Evolutionary conservation across 2,113 vertebrate genomes (phyloP).

Genomic region (Actinemys pallida): DNA sequence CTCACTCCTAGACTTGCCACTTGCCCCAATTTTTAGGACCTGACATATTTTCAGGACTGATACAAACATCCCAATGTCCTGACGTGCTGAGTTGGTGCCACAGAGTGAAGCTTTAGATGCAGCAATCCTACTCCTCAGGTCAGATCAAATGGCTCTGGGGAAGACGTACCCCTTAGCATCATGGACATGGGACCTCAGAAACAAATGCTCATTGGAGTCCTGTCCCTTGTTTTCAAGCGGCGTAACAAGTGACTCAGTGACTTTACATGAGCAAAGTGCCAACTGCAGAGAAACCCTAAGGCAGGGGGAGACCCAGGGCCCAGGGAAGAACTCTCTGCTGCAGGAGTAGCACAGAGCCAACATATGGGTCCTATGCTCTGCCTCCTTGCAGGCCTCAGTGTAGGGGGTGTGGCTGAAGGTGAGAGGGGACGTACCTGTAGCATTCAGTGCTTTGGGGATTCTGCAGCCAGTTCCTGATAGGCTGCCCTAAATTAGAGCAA

Average conservation of each 20-base stretch:
- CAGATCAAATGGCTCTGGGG: neutral
- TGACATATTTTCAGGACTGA: neutral
- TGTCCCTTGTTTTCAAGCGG: neutral
- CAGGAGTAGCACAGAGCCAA: neutral
- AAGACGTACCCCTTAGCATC: neutral
- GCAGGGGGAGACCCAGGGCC: neutral
- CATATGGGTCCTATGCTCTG: neutral
- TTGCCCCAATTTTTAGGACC: neutral
- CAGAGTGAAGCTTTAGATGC: neutral
- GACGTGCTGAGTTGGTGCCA: neutral
- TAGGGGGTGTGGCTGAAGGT: neutral
- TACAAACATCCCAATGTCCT: neutral
- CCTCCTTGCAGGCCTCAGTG: neutral
- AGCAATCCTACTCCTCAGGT: neutral
- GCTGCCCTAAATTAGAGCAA: neutral
- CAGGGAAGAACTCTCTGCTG: neutral
- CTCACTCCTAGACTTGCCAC: neutral
- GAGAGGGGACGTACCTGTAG: no score
- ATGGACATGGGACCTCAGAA: neutral
- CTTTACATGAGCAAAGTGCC: neutral
- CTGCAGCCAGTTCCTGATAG: neutral
- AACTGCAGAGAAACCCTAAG: neutral
- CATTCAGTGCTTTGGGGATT: neutral
- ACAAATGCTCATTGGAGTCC: neutral
- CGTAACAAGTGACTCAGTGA: neutral